Evolutionary conservation across 1,140 invertebrate genomes (phyloP).

Genomic region (Lepidurus apus): DNA sequence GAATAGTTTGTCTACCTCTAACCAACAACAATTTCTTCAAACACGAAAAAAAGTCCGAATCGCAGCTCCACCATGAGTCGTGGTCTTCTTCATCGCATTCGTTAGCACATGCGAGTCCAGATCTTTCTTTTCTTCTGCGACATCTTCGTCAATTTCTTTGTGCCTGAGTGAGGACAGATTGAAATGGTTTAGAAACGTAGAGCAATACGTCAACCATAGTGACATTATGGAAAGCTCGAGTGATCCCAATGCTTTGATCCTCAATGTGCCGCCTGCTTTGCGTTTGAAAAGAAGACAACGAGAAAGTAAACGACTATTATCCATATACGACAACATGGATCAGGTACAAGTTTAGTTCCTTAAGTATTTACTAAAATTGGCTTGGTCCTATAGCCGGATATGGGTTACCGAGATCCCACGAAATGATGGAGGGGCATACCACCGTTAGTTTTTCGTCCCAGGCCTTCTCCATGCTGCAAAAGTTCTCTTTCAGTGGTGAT

Average conservation of each 20-base stretch:
- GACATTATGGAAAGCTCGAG: slow-evolving; percentile 22
- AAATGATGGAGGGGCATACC: slow-evolving; percentile 15
- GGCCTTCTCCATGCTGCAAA: slow-evolving; percentile 10
- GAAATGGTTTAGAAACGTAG: slow-evolving; percentile 22
- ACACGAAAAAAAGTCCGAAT: slow-evolving; percentile 26
- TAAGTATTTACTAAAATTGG: too few species aligned
- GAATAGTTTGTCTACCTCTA: slow-evolving; percentile 29
- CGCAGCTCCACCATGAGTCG: slow-evolving; percentile 1
- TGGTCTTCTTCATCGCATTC: background rate
- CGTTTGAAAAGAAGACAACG: slow-evolving; percentile 55
- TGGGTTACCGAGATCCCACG: slow-evolving; percentile 25
- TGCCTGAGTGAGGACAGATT: background rate
- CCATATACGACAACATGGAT: slow-evolving; percentile 65
- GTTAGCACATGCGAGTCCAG: background rate
- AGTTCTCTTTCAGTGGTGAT: background rate
- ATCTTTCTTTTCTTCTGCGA: slow-evolving; percentile 10
- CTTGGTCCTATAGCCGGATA: slow-evolving; percentile 18
- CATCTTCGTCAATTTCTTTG: slow-evolving; percentile 29
- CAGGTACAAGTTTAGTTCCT: slow-evolving; percentile 28
- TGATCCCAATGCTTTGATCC: slow-evolving; percentile 33
- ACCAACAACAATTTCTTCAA: slow-evolving; percentile 12
- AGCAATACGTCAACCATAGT: slow-evolving; percentile 6
- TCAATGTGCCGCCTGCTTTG: slow-evolving; percentile 55
- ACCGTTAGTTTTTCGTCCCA: background rate
- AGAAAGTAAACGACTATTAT: slow-evolving; percentile 55